Base-by-base conservation (phyloP, 1,140 invertebrate species). In the Fopius arisanus region DNA sequence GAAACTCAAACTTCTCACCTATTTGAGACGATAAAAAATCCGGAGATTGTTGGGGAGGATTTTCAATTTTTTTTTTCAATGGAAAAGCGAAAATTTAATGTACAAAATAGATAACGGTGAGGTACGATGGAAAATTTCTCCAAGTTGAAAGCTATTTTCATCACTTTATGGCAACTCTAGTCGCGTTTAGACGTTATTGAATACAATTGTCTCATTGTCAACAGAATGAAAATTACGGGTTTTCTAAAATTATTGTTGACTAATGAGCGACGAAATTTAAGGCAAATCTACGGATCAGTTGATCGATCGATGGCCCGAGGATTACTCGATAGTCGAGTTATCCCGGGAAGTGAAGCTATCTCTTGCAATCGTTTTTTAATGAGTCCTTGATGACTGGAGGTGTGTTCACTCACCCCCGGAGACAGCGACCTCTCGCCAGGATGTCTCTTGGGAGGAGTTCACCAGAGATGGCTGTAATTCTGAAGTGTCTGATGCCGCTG, bases 341-440 rank as follows among this genome's bases (percentile, higher is more conserved):
- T 12, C 33, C 33, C 7, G 29, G 3, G 29, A 37, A 12, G 9
- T 37, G 33, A 7, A 37, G 12, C 21, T 43, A 28, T 66, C n/a
- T n/a, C 43, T 7, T 29, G 37, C n/a, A 16, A 66, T 21, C 31
- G 31, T 74, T 21, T 28, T 40, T 48, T 21, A 67, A 54, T 28
- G 31, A 48, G 19, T 33, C 21, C 21, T 16, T 40, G 10, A n/a
- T 48, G 37, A 12, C 43, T n/a, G 21, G 3, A 14, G 33, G 5
- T n/a, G n/a, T 5, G 31, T 67, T 87, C 80, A 89, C 81, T 89
- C 88, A 3, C 88, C 88, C 3, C 88, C 87, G 9, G 87, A 88
- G 16, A 89, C 88, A 4, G 88, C 82, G 12, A 89, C 88, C 77
- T 89, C 88, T 28, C 88, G 84, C 86, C 88, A 88, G 5, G 83